Conservation (phyloP, 2,797 vertebrate species). For the Pygocentrus nattereri region DNA sequence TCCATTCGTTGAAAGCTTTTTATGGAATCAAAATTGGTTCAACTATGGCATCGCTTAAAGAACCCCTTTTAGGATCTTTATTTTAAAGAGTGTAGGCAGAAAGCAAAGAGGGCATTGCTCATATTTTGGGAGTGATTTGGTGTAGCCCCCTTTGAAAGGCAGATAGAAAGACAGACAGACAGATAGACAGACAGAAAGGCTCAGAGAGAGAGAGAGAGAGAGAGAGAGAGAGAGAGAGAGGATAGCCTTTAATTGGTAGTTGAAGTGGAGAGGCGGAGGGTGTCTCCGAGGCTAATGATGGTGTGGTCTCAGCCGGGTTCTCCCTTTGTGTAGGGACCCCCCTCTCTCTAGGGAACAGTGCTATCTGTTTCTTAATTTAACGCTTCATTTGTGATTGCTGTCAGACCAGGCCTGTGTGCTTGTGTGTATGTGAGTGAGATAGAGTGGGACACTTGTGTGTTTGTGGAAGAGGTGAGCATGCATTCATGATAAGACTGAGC, state of each 20-base stretch:
- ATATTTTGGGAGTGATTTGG: constrained; percentile 18
- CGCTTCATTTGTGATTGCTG: constrained; percentile 71
- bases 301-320: constrained; percentile 54
- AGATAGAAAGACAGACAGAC: constrained; percentile 6
- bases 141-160: neutral
- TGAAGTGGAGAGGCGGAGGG: constrained; percentile 58
- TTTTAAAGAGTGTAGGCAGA: neutral
- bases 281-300: constrained; percentile 59
- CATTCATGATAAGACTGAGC: constrained; percentile 29
- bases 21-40: neutral
- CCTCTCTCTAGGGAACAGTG: constrained; percentile 59
- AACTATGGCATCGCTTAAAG: neutral
- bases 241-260: constrained; percentile 61
- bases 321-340: constrained; percentile 60
- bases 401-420: constrained; percentile 52
- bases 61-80: neutral
- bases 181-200: neutral
- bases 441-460: constrained; percentile 31
- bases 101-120: neutral
- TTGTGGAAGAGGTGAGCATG: constrained; percentile 21
- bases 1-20: no score
- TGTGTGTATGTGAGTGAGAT: constrained; percentile 30
- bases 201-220: constrained; percentile 6
- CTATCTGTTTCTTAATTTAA: constrained; percentile 73
- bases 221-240: constrained; percentile 59